Conservation (phyloP, 2,888 invertebrate genomes). For the Cheilosia grossa region DNA sequence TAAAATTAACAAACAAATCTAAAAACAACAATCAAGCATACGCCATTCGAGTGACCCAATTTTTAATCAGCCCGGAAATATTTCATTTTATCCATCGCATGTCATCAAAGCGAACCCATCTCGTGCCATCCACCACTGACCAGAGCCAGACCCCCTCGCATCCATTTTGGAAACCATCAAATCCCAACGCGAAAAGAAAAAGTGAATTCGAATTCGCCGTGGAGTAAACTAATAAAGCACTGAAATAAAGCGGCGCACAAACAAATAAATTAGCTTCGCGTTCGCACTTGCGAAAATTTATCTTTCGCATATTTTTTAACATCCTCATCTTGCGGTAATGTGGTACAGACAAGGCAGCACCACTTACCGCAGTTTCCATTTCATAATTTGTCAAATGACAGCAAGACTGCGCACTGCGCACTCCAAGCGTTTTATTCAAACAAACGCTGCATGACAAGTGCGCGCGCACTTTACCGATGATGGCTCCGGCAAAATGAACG, state of each 20-base stretch:
- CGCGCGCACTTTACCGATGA: slow-evolving; percentile 14
- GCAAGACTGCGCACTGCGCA: slow-evolving; percentile 18
- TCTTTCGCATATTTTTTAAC: slow-evolving; percentile 11
- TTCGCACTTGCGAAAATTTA: slow-evolving; percentile 33
- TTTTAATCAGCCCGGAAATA: slow-evolving; percentile 71
- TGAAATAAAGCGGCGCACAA: slow-evolving; percentile 8
- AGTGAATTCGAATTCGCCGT: slow-evolving; percentile 19
- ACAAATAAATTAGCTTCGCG: slow-evolving; percentile 34
- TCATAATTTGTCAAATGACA: slow-evolving; percentile 30
- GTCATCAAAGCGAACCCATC: slow-evolving; percentile 28
- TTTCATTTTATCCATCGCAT: slow-evolving; percentile 49
- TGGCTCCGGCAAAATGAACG: slow-evolving; percentile 38
- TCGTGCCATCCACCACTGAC: slow-evolving; percentile 16
- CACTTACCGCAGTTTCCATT: slow-evolving; percentile 39
- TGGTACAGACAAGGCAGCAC: not conserved
- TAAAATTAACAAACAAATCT: slow-evolving; percentile 16
- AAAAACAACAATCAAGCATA: slow-evolving; percentile 26
- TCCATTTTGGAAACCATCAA: not conserved
- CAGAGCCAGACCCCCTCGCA: not conserved
- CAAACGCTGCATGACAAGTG: slow-evolving; percentile 57
- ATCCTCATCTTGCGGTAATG: slow-evolving; percentile 19
- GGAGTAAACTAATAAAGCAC: slow-evolving; percentile 4
- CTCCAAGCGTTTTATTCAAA: slow-evolving; percentile 32
- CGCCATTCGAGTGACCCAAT: slow-evolving; percentile 48
- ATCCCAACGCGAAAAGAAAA: slow-evolving; percentile 12